A percentile compares a stretch with the other conserved stretches of the same genome.
Evolutionary conservation across 1,140 invertebrate species (phyloP).

Genomic region (Zelostemma sp.): DNA sequence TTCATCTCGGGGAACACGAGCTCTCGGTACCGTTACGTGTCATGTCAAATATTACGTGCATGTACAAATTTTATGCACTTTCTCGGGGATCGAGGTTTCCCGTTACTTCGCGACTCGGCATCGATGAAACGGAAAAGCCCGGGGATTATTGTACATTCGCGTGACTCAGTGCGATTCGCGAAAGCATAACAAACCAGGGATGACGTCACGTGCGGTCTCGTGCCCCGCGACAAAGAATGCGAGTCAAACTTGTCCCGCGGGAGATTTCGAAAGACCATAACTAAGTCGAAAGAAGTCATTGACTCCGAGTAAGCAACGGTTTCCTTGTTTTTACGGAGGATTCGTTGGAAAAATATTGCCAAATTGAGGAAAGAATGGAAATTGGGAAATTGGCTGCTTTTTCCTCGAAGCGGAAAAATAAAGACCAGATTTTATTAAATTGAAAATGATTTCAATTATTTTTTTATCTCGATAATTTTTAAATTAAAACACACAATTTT

Average conservation of each 20-base stretch:
- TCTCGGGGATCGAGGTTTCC: not conserved
- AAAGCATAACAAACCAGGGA: slow-evolving; percentile 16
- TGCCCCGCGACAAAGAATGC: slow-evolving; percentile 15
- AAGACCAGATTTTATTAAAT: too few species aligned
- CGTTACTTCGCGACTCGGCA: not conserved
- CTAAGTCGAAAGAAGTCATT: slow-evolving; percentile 6
- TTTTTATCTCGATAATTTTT: too few species aligned
- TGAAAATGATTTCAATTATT: too few species aligned
- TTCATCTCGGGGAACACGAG: not conserved
- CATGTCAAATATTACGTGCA: not conserved
- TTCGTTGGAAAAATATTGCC: too few species aligned
- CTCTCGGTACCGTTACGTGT: not conserved
- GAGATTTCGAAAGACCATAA: slow-evolving; percentile 22
- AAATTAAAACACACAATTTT: too few species aligned
- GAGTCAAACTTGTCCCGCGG: too few species aligned
- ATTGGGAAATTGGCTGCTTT: too few species aligned
- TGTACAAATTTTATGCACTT: not conserved
- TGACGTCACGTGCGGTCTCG: slow-evolving; percentile 21
- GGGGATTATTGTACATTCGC: not conserved
- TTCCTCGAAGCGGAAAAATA: too few species aligned
- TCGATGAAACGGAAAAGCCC: not conserved
- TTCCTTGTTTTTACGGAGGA: too few species aligned
- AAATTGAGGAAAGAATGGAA: too few species aligned
- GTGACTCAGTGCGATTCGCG: not conserved
- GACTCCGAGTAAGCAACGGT: slow-evolving; percentile 6